These are phyloP conservation scores for Helobdella robusta DNA, from an alignment of 2,888 invertebrate species.

Conservation along the genomic window DNA sequence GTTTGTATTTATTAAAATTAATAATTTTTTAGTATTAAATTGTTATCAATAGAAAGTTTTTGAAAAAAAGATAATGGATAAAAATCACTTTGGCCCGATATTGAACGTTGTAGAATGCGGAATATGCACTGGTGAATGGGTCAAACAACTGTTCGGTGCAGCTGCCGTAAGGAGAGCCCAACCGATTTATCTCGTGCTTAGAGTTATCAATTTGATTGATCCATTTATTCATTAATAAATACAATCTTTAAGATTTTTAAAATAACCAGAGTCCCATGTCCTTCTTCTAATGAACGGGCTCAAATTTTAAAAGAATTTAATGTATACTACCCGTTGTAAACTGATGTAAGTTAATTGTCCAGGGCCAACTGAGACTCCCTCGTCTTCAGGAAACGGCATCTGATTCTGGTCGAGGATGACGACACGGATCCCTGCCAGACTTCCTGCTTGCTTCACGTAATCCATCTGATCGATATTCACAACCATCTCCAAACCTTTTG, in stretches of 20 bases:
- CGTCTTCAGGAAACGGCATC: constrained; percentile 23
- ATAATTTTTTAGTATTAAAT: too few species aligned
- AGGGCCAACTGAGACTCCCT: constrained; percentile 17
- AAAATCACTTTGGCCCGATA: constrained; percentile 25
- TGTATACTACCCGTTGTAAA: constrained; percentile 1
- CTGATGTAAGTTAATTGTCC: constrained; percentile 17
- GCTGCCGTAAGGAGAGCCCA: constrained; percentile 26
- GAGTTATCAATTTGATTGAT: too few species aligned
- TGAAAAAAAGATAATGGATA: too few species aligned
- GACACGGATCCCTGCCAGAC: constrained; percentile 15
- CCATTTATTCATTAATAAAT: too few species aligned
- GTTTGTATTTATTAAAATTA: too few species aligned
- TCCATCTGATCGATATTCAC: constrained; percentile 21
- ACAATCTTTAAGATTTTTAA: too few species aligned
- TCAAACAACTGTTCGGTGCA: constrained; percentile 4
- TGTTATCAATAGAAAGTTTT: too few species aligned
- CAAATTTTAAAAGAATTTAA: too few species aligned
- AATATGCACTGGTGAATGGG: constrained; percentile 21
- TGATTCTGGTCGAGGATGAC: constrained; percentile 11
- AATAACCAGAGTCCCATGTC: too few species aligned
- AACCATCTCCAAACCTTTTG: constrained; percentile 16
- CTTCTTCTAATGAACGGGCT: too few species aligned
- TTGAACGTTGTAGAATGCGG: constrained; percentile 21
- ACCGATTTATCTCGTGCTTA: constrained; percentile 17
- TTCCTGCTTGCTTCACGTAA: constrained; percentile 14